phyloP scores from a whole-genome alignment of 2,797 vertebrate species.

The Momotus momota region DNA sequence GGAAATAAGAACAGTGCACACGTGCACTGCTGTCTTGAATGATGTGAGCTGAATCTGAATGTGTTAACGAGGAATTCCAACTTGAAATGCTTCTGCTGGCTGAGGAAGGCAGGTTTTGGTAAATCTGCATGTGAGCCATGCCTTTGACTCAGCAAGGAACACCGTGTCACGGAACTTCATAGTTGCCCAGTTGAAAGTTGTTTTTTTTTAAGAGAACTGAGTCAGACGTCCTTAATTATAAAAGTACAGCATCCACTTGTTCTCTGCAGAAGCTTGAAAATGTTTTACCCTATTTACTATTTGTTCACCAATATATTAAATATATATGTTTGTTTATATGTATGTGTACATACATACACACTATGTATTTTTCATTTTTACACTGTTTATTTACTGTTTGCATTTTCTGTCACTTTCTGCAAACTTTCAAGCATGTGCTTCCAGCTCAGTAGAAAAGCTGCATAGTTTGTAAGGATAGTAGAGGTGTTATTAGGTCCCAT shows the following conservation, averaged over 20 bases:
- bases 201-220: neutral
- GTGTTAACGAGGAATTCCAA: neutral
- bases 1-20: too few species aligned
- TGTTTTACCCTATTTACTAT: neutral
- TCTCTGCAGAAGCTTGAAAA: neutral
- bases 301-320: neutral
- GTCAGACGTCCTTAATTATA: constrained; percentile 32
- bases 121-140: constrained; percentile 14
- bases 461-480: neutral
- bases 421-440: neutral
- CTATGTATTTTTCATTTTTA: neutral
- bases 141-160: constrained; percentile 44
- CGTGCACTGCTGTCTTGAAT: neutral
- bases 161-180: neutral
- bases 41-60: neutral
- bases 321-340: neutral
- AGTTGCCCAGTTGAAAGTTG: neutral
- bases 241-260: neutral
- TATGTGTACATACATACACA: too few species aligned
- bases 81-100: neutral
- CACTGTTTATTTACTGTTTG: neutral
- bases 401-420: neutral
- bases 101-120: constrained; percentile 39
- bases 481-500: neutral
- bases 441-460: neutral